Base-by-base conservation (phyloP, 2,888 invertebrate species). In the Netelia inedita region DNA sequence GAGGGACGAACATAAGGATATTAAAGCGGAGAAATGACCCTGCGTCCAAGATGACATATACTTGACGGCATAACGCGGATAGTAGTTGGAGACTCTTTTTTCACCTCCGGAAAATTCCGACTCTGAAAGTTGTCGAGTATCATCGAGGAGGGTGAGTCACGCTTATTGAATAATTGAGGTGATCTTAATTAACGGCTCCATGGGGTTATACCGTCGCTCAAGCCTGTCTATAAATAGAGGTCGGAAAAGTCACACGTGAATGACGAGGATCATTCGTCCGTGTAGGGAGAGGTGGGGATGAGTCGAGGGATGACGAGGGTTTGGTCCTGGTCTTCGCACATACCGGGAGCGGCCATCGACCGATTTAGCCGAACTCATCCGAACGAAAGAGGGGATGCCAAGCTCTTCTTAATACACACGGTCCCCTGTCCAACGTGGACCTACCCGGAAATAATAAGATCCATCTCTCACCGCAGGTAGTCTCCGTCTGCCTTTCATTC, bases 81-180 rank as follows among this genome's bases (percentile, higher is more conserved):
- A 35, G 35, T 35, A 35, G 6, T 35, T 35, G 35, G 35, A 35
- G 35, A 35, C 35, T 35, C 6, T 35, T 28, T 23, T 61, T 28
- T 10, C 16, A 61, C 21, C 21, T 28, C 3, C 3, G 28, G 1
- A 21, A 21, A 9, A 23, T 35, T 61, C 61, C 5, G 9, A 11
- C 10, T 10, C 1, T 10, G 10, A 21, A 59, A 59, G 9, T 59
- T 59, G 19, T 21, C 59, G 10, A 9, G 59, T 59, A 59, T 59
- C 46, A 1, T 46, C 14, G 3, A 19, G 3, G 10, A 19, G 6
- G 11, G 59, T 10, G 23, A 8, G 21, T 6, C 28, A 61, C 23
- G 14, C 28, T 57, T 76, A 43, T 35, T 79, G 79, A 86, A 87
- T 87, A 82, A 86, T 87, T 82, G 75, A 59, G 46, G 35, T 61